These are phyloP conservation scores for Malacoctenus gilli DNA, from an alignment of 2,797 vertebrate species.

Conservation along the genomic window DNA sequence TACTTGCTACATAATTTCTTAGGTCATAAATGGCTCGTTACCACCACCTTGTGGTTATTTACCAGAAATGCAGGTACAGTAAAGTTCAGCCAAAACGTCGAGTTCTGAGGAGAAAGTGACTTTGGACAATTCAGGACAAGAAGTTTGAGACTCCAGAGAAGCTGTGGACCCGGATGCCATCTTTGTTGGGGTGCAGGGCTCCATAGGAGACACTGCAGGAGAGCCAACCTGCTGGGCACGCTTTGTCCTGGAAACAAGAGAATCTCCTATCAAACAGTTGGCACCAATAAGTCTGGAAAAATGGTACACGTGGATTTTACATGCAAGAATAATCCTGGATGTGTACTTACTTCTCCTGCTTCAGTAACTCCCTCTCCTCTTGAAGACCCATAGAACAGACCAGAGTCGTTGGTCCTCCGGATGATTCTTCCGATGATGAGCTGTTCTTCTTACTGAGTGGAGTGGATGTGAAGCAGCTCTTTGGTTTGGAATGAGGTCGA, in stretches of 20 bases:
- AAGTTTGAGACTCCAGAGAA: constrained; percentile 80
- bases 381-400: constrained; percentile 84
- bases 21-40: not conserved
- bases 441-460: constrained; percentile 84
- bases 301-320: too few relatives aligned
- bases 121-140: constrained; percentile 82
- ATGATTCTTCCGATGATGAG: constrained; percentile 60
- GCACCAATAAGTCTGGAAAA: too few relatives aligned
- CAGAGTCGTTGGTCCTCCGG: constrained; percentile 48
- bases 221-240: constrained; percentile 83
- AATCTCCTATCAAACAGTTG: not conserved
- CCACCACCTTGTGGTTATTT: constrained; percentile 61
- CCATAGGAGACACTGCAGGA: constrained; percentile 67
- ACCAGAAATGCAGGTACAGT: constrained; percentile 94
- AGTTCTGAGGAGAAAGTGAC: constrained; percentile 87
- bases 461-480: constrained; percentile 95
- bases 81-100: constrained; percentile 88
- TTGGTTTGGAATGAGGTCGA: constrained; percentile 91
- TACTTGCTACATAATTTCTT: too few relatives aligned
- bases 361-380: constrained; percentile 94
- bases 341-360: constrained; percentile 87
- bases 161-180: constrained; percentile 73
- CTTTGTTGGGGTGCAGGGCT: constrained; percentile 84
- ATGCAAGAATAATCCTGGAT: not conserved
- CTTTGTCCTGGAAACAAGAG: constrained; percentile 82